phyloP scores from a whole-genome alignment of 2,113 vertebrate species.

The Gila orcuttii region DNA sequence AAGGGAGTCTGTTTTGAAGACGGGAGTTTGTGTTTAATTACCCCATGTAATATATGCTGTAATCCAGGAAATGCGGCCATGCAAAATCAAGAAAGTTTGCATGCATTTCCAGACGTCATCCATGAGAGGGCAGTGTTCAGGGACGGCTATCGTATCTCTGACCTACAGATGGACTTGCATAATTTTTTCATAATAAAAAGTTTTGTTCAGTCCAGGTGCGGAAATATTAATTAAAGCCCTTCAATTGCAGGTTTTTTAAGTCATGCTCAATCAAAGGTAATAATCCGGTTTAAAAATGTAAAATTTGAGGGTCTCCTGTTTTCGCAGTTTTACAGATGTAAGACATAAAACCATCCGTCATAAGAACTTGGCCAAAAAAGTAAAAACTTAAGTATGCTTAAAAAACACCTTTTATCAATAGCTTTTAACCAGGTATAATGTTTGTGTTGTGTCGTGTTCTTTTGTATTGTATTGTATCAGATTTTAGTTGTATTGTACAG shows the following conservation, averaged over 20 bases:
- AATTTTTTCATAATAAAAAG: slow-evolving; percentile 66
- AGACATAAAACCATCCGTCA: not conserved
- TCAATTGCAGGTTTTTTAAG: slow-evolving; percentile 61
- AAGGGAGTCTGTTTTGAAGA: slow-evolving; percentile 25
- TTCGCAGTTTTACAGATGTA: not conserved
- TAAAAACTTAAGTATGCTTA: too few species aligned
- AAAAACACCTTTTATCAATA: too few species aligned
- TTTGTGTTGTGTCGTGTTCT: too few species aligned
- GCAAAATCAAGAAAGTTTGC: not conserved
- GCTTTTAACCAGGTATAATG: too few species aligned
- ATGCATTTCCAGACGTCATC: slow-evolving; percentile 38
- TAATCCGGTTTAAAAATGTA: slow-evolving; percentile 53
- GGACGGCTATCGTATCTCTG: slow-evolving; percentile 23
- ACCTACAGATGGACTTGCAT: slow-evolving; percentile 63
- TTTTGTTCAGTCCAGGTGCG: slow-evolving; percentile 68
- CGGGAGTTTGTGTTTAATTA: slow-evolving; percentile 14
- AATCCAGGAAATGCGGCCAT: not conserved
- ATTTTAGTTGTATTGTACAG: too few species aligned
- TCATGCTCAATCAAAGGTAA: slow-evolving; percentile 59
- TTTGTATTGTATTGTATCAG: too few species aligned
- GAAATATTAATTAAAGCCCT: slow-evolving; percentile 66
- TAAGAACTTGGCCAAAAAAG: not conserved
- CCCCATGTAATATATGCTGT: not conserved
- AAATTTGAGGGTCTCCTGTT: slow-evolving; percentile 37
- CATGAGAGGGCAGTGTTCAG: slow-evolving; percentile 64